Evolutionary conservation across 1,140 invertebrate species (phyloP).

Genomic region (Drosophila kepulauana): DNA sequence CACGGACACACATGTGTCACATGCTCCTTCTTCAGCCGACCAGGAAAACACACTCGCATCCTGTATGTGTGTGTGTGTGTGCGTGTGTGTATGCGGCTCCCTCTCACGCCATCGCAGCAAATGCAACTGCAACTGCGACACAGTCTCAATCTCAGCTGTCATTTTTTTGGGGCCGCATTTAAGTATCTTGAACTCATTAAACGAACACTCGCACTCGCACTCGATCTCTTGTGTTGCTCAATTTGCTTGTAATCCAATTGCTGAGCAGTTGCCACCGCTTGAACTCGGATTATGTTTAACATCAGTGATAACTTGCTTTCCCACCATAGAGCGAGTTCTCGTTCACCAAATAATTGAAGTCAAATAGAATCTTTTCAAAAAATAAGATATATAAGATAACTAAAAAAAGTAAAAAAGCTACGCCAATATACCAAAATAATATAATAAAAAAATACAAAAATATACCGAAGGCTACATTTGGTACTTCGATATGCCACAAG

Average conservation of each 20-base stretch:
- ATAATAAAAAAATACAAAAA: no score
- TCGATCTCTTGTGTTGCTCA: background rate
- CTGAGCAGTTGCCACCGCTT: background rate
- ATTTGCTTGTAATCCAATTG: background rate
- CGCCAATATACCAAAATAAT: no score
- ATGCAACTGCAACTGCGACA: no score
- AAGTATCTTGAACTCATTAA: conserved; percentile 9
- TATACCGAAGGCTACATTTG: no score
- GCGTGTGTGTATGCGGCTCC: background rate
- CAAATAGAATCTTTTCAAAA: no score
- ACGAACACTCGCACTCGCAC: background rate
- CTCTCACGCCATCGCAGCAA: background rate
- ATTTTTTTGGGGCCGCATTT: background rate
- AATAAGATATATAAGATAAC: no score
- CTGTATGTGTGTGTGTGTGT: background rate
- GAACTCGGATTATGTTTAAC: conserved; percentile 1
- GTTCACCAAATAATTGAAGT: background rate
- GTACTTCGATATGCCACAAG: no score
- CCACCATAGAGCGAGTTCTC: background rate
- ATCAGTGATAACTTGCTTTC: background rate
- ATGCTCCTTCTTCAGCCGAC: conserved; percentile 35
- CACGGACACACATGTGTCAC: conserved; percentile 66
- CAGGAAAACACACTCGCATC: conserved; percentile 32
- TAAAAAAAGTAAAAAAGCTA: no score
- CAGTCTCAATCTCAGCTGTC: background rate